Percentiles rank a stretch among this genome's conserved stretches.
phyloP scores from a whole-genome alignment of 1,140 invertebrate genomes.

The Drosophila jambulina region DNA sequence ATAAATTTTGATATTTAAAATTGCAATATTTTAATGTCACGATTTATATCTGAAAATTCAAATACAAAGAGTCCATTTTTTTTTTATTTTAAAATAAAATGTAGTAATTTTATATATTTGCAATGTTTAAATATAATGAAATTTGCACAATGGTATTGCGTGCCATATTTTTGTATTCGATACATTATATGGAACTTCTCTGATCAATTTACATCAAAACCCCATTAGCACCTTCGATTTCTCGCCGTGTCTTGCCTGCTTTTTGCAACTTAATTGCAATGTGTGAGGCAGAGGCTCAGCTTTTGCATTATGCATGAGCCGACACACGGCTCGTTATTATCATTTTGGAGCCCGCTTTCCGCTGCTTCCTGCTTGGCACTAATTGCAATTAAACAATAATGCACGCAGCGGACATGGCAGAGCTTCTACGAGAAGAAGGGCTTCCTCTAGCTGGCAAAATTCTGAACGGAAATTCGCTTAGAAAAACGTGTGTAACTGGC shows the following conservation, averaged over 20 bases:
- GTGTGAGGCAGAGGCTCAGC: constrained; percentile 43
- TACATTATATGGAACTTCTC: too few relatives aligned
- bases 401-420: constrained; percentile 11
- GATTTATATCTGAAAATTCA: too few relatives aligned
- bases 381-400: constrained; percentile 67
- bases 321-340: constrained; percentile 64
- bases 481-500: constrained; percentile 72
- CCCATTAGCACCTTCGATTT: neutral
- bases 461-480: constrained; percentile 59
- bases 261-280: constrained; percentile 78
- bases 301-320: constrained; percentile 77
- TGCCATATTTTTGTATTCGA: too few relatives aligned
- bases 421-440: neutral
- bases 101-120: too few relatives aligned
- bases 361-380: constrained; percentile 34
- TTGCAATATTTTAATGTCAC: too few relatives aligned
- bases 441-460: neutral
- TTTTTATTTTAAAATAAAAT: too few relatives aligned
- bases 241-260: constrained; percentile 30
- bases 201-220: too few relatives aligned
- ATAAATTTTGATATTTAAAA: too few relatives aligned
- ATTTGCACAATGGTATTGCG: too few relatives aligned
- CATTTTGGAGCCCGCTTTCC: constrained; percentile 39
- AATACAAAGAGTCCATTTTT: too few relatives aligned
- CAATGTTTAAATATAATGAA: too few relatives aligned